Evolutionary conservation across 2,113 vertebrate species (phyloP).

Genomic region (Bujurquina vittata): DNA sequence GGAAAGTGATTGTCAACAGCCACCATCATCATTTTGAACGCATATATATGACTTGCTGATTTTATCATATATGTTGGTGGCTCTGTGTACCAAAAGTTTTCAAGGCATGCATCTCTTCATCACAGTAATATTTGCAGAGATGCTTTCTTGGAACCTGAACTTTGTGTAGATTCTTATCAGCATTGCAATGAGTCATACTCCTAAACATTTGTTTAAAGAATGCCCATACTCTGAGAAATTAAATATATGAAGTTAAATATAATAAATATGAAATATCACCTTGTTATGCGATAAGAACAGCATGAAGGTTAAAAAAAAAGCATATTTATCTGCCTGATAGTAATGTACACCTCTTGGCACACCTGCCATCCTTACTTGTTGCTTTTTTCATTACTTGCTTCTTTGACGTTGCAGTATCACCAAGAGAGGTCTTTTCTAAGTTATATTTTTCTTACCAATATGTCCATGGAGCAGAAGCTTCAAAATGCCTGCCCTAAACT

Average conservation of each 20-base stretch:
- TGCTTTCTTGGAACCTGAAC: background rate
- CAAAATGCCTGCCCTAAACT: too few species aligned
- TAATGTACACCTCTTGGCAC: background rate
- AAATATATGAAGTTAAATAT: background rate
- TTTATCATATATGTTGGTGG: background rate
- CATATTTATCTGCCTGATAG: background rate
- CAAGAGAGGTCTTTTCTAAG: too few species aligned
- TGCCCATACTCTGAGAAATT: background rate
- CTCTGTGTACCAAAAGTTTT: background rate
- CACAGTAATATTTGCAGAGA: too few species aligned
- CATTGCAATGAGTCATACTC: background rate
- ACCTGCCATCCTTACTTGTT: background rate
- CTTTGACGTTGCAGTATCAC: background rate
- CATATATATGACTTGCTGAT: background rate
- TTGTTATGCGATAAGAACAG: background rate
- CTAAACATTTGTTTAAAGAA: background rate
- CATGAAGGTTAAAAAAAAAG: background rate
- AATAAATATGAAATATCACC: too few species aligned
- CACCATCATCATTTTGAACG: background rate
- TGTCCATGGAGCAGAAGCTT: background rate
- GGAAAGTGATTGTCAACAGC: background rate
- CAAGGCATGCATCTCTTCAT: background rate
- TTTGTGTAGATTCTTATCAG: rapidly evolving
- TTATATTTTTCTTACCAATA: background rate
- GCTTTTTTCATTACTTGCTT: background rate